These are phyloP conservation scores for Poeciliopsis gracilis DNA, from an alignment of 2,797 vertebrate genomes.

Conservation along the genomic window DNA sequence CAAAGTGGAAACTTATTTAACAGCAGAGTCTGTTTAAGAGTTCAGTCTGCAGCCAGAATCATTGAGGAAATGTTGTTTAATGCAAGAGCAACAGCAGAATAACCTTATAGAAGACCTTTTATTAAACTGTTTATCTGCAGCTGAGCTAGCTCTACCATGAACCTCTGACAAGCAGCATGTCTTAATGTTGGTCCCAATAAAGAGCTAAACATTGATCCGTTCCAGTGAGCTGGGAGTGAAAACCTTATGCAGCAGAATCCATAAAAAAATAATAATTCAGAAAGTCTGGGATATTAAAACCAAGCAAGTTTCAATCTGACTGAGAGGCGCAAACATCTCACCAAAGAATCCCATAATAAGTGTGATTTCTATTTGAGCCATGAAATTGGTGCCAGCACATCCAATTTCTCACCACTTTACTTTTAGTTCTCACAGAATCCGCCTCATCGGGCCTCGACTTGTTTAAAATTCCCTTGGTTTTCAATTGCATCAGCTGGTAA, in stretches of 20 bases:
- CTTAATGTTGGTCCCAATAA: conserved; percentile 44
- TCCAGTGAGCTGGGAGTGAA: conserved; percentile 17
- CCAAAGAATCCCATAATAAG: conserved; percentile 32
- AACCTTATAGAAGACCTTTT: not conserved
- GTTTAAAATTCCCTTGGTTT: conserved; percentile 46
- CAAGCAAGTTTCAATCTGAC: conserved; percentile 30
- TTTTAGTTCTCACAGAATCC: conserved; percentile 48
- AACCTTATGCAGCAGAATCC: not conserved
- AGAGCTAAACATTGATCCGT: conserved; percentile 39
- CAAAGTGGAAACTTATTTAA: not conserved
- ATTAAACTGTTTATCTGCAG: conserved; percentile 19
- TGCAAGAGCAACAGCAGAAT: not conserved
- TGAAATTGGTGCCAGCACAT: conserved; percentile 43
- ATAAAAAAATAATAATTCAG: not conserved
- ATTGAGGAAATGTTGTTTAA: not conserved
- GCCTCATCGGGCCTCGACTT: conserved; percentile 29
- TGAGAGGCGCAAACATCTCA: conserved; percentile 29
- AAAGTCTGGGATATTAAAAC: conserved; percentile 16
- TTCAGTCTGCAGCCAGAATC: not conserved
- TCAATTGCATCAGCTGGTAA: conserved; percentile 27
- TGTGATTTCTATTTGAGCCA: conserved; percentile 50
- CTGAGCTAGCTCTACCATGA: conserved; percentile 30
- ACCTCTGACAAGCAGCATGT: conserved; percentile 52
- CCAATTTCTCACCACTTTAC: conserved; percentile 50
- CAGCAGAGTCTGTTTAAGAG: not conserved